Evolutionary conservation across 37 sponge, comb jelly and placozoan species (phyloP), one percentile per base, ranked within the genome.

Genomic region (Tethya wilhelma): DNA sequence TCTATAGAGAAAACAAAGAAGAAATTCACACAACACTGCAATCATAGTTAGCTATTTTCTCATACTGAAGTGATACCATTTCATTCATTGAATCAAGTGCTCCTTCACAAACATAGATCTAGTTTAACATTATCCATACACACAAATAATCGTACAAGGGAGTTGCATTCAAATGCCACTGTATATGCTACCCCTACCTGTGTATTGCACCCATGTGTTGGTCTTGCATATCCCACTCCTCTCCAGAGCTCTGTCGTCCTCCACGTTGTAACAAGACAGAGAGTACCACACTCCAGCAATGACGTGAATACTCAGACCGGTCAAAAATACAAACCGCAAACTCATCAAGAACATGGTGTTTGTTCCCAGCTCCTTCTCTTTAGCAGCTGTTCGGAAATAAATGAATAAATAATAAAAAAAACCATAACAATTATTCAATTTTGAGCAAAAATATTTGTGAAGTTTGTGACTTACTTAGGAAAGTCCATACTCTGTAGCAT

Each of bases 231-330:
- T n/a, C n/a, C n/a, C n/a, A n/a, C n/a, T n/a, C n/a, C n/a, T n/a
- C n/a, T n/a, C n/a, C n/a, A n/a, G n/a, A n/a, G n/a, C n/a, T n/a
- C n/a, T n/a, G n/a, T n/a, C n/a, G n/a, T n/a, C n/a, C n/a, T n/a
- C n/a, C n/a, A n/a, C n/a, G 65, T 84, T 90, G 66, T 68, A 23
- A 58, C 90, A 90, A 53, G 85, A 68, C 22, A 90, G 20, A 8
- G 64, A 56, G 44, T 56, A 90, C 90, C 90, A 90, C 3, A 79
- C 20, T 26, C 86, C 69, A 19, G 86, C 75, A 40, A 73, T 59
- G 43, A 79, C 32, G 60, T 90, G 90, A 12, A 84, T 49, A 28
- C 85, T 79, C 59, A 79, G 14, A 6, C 37, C 33, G 2, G 70
- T 76, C 23, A 84, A 56, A 32, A 60, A 75, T 23, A 29, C 71